Evolutionary conservation across 2,113 vertebrate species (phyloP).

Genomic region (Oncorhynchus kisutch): DNA sequence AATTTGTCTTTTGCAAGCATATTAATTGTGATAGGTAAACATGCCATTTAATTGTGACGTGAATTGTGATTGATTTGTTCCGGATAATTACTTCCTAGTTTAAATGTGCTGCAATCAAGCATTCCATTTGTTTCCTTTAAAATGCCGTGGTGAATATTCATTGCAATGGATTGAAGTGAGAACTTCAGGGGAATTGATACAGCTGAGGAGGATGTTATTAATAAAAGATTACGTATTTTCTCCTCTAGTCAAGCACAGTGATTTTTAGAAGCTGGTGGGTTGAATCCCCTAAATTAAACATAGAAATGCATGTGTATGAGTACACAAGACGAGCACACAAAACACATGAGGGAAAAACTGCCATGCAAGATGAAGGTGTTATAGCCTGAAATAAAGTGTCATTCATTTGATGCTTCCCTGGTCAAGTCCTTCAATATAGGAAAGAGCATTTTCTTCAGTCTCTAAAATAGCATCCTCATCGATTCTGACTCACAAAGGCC

Average conservation of each 20-base stretch:
- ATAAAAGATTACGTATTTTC: slow-evolving; percentile 12
- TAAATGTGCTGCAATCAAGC: no score
- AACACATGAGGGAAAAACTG: background rate
- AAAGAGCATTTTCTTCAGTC: slow-evolving; percentile 12
- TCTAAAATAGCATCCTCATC: slow-evolving; percentile 19
- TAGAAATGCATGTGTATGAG: background rate
- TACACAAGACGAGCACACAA: no score
- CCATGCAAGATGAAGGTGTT: background rate
- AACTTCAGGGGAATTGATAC: background rate
- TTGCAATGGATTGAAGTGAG: background rate
- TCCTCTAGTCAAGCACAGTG: background rate
- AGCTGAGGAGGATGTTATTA: background rate
- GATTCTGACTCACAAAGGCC: slow-evolving; percentile 46
- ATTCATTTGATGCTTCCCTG: slow-evolving; percentile 6
- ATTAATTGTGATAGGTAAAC: no score
- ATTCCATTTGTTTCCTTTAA: no score
- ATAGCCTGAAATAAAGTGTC: background rate
- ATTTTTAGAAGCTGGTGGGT: slow-evolving; percentile 6
- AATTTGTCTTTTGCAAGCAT: no score
- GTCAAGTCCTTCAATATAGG: slow-evolving; percentile 20
- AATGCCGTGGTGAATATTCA: no score
- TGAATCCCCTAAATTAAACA: slow-evolving; percentile 31
- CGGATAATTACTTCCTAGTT: no score
- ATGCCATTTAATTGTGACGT: no score
- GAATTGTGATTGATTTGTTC: no score